Base-by-base conservation (phyloP, 2,113 vertebrate species). In the Pteronura brasiliensis region DNA sequence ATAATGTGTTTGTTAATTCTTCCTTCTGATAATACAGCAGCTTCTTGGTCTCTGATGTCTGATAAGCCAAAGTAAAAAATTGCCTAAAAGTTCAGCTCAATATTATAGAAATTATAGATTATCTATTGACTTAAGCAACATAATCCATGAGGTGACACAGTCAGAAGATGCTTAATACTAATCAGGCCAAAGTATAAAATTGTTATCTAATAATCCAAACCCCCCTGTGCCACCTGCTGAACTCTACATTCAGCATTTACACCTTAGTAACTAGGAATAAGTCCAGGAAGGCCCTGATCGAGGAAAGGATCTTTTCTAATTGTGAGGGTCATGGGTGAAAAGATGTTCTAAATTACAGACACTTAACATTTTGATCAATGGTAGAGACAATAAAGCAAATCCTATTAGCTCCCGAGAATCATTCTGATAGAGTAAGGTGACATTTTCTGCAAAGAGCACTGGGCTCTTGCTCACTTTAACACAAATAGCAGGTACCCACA, bases 121-220 rank as follows among this genome's bases (percentile, higher is more conserved):
- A 77, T 77, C 52, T 44, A 13, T 12, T 29, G 18, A 36, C 52
- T 88, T 89, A 92, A 96, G 42, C 52, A 92, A 80, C 61, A 88
- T 31, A 86, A 71, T 80, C 31, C 6, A 57, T 63, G 36, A 69
- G 4, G 17, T 76, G 15, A 55, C 61, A 52, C 49, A 96, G 34
- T 90, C 67, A 95, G 52, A 96, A 88, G n/a, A 80, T 79, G 34
- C 44, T 95, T 93, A 90, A 57, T 42, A 90, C 39, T 59, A 85
- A 87, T 81, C 34, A 47, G 17, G 34, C 39, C 21, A 63, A 94
- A 85, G 36, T 25, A 86, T 67, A 67, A 96, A 76, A 44, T 67
- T 88, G 39, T 47, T 31, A 69, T 76, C 61, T 44, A 63, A 90
- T 65, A 10, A 76, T 83, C 61, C 61, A 72, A 76, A 97, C 3